Percentiles rank a stretch among this genome's conserved stretches.
Conservation (phyloP, 1,140 invertebrate species). For the Apis florea region DNA sequence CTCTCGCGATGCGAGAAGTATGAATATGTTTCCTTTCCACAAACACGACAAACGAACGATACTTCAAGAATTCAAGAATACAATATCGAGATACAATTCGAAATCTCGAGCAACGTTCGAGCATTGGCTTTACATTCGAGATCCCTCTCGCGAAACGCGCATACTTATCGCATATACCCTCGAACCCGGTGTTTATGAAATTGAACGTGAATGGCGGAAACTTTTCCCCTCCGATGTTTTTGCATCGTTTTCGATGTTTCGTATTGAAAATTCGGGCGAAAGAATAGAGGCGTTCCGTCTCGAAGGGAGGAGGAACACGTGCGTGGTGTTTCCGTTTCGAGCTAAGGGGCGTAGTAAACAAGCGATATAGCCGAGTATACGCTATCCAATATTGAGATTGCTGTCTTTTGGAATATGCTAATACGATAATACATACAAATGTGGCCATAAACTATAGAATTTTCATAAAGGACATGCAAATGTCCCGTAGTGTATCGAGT, state of each 20-base stretch:
- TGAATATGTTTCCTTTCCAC: too few relatives aligned
- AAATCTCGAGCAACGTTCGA: background rate
- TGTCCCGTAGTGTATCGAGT: slow-evolving; percentile 77
- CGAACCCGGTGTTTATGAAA: background rate
- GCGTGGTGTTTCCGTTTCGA: slow-evolving; percentile 57
- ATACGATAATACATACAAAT: slow-evolving; percentile 81
- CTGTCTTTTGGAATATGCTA: slow-evolving; percentile 80
- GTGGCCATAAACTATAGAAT: slow-evolving; percentile 81
- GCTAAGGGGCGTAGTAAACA: slow-evolving; percentile 76
- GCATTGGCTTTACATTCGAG: background rate
- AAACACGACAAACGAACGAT: too few relatives aligned
- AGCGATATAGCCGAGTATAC: slow-evolving; percentile 72
- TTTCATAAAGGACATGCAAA: slow-evolving; percentile 81
- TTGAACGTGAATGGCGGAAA: slow-evolving; percentile 3
- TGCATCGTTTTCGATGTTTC: slow-evolving; percentile 42
- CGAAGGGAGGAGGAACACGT: slow-evolving; percentile 67
- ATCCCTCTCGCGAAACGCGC: background rate
- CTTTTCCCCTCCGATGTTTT: background rate
- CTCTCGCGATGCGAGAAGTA: too few relatives aligned
- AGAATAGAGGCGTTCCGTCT: slow-evolving; percentile 64
- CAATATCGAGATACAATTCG: too few relatives aligned
- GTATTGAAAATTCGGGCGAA: slow-evolving; percentile 62
- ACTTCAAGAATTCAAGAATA: too few relatives aligned
- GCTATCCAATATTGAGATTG: slow-evolving; percentile 81
- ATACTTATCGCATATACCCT: background rate